Percentiles rank a stretch among this genome's conserved stretches.
Conservation (phyloP, 2,113 vertebrate species). For the Telmatochromis sp. region DNA sequence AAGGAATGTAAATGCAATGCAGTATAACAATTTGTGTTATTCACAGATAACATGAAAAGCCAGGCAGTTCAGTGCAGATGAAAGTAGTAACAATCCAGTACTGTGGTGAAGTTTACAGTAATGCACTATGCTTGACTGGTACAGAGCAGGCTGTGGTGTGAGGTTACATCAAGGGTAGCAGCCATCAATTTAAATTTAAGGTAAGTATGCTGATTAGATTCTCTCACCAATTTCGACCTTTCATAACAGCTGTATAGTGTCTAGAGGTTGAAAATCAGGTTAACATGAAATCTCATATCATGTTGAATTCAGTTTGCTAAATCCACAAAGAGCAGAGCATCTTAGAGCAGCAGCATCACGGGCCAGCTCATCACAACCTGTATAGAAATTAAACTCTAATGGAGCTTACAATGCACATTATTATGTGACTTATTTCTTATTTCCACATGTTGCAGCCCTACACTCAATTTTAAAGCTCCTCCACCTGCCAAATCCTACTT, state of each 20-base stretch:
- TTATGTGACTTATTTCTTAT: background rate
- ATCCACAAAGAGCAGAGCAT: background rate
- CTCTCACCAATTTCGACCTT: background rate
- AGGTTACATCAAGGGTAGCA: background rate
- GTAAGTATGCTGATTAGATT: background rate
- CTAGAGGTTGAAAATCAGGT: background rate
- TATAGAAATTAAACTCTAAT: background rate
- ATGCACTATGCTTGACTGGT: background rate
- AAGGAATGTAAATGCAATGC: background rate
- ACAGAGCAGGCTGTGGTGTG: background rate
- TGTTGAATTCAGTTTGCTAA: background rate
- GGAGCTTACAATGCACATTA: background rate
- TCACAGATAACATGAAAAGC: background rate
- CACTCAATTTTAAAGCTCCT: background rate
- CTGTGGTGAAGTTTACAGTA: background rate
- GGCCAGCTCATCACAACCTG: background rate
- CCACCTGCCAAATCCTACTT: background rate
- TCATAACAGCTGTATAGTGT: background rate
- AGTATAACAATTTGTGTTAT: background rate
- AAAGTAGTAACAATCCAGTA: background rate
- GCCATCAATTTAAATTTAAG: background rate
- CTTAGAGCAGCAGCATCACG: background rate
- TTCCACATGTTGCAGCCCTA: background rate
- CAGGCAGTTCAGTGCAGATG: background rate
- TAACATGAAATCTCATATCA: background rate